Conservation (phyloP, 1,140 invertebrate genomes). For the Zaprionus gabonicus region DNA sequence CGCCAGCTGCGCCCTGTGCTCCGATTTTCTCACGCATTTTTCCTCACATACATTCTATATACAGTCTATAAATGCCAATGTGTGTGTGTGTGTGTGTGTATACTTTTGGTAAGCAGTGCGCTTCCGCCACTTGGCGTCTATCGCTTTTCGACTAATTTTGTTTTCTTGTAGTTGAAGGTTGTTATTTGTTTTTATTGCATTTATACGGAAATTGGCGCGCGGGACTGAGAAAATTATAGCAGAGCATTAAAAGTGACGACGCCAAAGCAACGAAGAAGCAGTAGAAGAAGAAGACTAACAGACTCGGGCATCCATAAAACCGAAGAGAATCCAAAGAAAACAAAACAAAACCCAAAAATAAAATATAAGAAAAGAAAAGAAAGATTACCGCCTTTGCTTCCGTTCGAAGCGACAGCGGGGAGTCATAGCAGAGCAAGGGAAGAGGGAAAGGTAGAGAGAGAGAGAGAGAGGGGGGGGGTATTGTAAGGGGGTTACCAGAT, state of each 20-base stretch:
- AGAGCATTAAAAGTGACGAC: constrained; percentile 52
- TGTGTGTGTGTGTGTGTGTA: constrained; percentile 24
- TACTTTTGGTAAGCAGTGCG: constrained; percentile 36
- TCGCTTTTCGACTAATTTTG: constrained; percentile 75
- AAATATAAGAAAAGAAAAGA: constrained; percentile 45
- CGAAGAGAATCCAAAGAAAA: constrained; percentile 46
- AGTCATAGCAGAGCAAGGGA: neutral
- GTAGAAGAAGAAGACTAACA: constrained; percentile 1
- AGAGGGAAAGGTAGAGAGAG: constrained; percentile 5
- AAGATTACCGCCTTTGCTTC: constrained; percentile 72
- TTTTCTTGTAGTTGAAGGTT: constrained; percentile 76
- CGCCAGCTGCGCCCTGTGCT: constrained; percentile 57
- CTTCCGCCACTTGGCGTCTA: constrained; percentile 68
- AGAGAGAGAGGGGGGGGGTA: constrained; percentile 22
- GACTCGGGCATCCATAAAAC: constrained; percentile 62
- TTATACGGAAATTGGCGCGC: constrained; percentile 80
- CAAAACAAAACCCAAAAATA: constrained; percentile 18
- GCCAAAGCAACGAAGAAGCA: neutral
- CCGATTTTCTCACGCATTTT: constrained; percentile 76
- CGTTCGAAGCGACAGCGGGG: constrained; percentile 36
- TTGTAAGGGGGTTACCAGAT: constrained; percentile 10
- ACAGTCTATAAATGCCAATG: neutral
- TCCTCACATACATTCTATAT: constrained; percentile 26
- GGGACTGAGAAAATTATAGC: constrained; percentile 66
- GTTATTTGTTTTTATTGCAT: constrained; percentile 83